Evolutionary conservation across 2,797 vertebrate genomes (phyloP), one percentile per base, ranked within the genome.

Genomic region (Myotis pilosus): DNA sequence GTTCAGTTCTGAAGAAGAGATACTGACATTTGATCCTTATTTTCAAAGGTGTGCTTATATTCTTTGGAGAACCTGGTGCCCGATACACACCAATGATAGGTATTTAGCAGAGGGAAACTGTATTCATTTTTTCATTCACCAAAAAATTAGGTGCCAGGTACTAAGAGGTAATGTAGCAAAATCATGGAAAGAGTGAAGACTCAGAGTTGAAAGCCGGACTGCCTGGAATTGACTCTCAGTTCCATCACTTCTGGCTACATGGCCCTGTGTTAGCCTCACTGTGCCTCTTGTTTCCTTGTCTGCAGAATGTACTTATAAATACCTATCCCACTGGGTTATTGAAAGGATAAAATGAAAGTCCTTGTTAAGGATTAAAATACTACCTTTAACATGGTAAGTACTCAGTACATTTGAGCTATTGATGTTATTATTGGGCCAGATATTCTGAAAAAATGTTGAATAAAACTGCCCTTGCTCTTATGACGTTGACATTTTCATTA

Each of bases 11-110:
- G 49, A n/a, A 76, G 75, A 83, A 66, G 41, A 87, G 47, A 57
- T 38, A 68, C 47, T 90, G 44, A 79, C 20, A 57, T 84, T 91
- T 91, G 62, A 79, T 80, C 36, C 96, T 87, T 81, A 41, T 93
- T 93, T 94, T 71, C 33, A n/a, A 47, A 66, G 17, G 12, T 83
- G 30, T 79, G 16, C 20, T 93, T 89, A 15, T 69, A 20, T 68
- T 72, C 17, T 88, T 92, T 94, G 64, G 41, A 51, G 86, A 86
- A 28, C 76, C 44, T 80, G 47, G 25, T 94, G 44, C 11, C 23
- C 49, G 28, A 33, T 44, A 23, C 5, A 33, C 44, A 28, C 36
- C 68, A 51, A 38, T 53, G 66, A 16, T 64, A 49, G 33, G 28
- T 79, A 33, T 44, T 78, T 87, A 90, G 78, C 20, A 28, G n/a